Evolutionary conservation across 2,113 vertebrate genomes (phyloP).

Genomic region (Plecotus auritus): DNA sequence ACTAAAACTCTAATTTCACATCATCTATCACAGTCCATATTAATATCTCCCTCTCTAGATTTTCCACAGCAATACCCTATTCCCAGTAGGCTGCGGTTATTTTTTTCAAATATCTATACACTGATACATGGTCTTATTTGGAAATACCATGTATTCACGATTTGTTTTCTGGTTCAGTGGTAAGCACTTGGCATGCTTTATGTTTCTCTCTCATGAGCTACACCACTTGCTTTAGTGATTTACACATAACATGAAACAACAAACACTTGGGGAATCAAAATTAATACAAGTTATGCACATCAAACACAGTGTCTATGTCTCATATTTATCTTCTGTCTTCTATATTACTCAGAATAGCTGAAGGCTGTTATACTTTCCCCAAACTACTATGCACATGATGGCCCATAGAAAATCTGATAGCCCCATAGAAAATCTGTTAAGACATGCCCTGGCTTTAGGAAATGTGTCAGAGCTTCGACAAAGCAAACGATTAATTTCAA

Average conservation of each 20-base stretch:
- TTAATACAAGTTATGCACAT: not conserved
- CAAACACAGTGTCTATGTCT: not conserved
- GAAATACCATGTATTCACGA: not conserved
- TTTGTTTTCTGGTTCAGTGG: not conserved
- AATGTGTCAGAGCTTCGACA: not conserved
- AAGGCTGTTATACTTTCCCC: not conserved
- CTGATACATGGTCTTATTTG: not conserved
- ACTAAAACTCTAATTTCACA: not conserved
- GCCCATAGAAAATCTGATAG: not conserved
- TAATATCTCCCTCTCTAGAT: not conserved
- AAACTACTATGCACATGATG: not conserved
- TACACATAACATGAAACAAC: not conserved
- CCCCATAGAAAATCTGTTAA: not conserved
- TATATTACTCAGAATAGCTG: not conserved
- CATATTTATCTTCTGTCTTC: not conserved
- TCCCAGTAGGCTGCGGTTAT: not conserved
- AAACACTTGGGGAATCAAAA: not conserved
- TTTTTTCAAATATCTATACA: not conserved
- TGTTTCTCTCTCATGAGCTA: not conserved
- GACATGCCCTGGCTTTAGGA: not conserved
- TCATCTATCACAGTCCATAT: not conserved
- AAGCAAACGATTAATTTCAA: not conserved
- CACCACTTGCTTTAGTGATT: not conserved
- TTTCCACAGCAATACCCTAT: not conserved
- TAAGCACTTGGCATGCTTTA: not conserved